Conservation (phyloP, 2,888 invertebrate species). For the Latheticus oryzae region DNA sequence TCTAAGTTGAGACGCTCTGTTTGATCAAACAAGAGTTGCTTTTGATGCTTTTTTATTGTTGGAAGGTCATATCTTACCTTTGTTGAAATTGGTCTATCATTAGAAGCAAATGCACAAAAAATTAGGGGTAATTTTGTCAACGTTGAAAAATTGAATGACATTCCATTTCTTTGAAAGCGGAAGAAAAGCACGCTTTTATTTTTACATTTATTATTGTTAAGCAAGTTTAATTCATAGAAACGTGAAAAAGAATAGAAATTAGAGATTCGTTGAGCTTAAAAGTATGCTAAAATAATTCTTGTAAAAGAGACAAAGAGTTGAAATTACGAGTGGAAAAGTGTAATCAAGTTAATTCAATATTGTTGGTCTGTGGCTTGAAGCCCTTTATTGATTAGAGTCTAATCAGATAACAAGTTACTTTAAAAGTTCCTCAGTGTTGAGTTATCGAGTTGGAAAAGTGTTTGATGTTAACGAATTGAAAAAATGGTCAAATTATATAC, state of each 20-base stretch:
- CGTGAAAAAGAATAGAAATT: too few species aligned
- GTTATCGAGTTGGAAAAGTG: constrained; percentile 42
- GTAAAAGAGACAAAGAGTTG: constrained; percentile 33
- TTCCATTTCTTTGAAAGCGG: too few species aligned
- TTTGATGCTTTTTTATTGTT: constrained; percentile 8
- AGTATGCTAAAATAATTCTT: constrained; percentile 9
- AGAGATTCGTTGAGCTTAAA: too few species aligned
- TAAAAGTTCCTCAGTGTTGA: constrained; percentile 41
- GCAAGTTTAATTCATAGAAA: too few species aligned
- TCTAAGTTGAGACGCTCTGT: constrained; percentile 8
- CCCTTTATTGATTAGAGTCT: constrained; percentile 44
- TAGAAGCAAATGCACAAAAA: too few species aligned
- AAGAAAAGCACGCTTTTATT: too few species aligned
- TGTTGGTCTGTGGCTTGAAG: constrained; percentile 42
- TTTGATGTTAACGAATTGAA: constrained; percentile 48
- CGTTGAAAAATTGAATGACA: too few species aligned
- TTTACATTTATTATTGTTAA: too few species aligned
- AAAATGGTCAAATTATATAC: constrained; percentile 42
- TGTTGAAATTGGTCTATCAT: constrained; percentile 5
- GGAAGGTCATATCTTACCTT: constrained; percentile 5
- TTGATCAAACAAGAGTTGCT: constrained; percentile 17
- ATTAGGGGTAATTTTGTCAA: too few species aligned
- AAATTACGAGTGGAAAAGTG: constrained; percentile 40
- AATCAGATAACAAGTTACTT: constrained; percentile 45
- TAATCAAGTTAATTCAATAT: constrained; percentile 45